phyloP scores from a whole-genome alignment of 2,888 invertebrate genomes.

The Scrobipalpa costella region DNA sequence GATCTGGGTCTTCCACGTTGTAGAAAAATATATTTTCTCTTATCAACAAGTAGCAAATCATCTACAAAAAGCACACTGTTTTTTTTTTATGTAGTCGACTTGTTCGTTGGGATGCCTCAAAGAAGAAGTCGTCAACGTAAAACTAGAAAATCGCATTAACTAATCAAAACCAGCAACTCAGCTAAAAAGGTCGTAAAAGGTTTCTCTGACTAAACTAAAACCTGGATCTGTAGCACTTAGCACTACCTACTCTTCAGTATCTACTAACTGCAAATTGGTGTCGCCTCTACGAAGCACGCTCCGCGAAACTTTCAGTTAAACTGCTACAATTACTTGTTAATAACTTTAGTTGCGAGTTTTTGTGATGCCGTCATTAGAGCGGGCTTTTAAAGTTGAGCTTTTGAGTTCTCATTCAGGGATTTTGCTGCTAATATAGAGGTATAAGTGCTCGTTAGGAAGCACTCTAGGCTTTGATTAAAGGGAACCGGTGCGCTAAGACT shows the following conservation, averaged over 20 bases:
- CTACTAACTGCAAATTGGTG: conserved; percentile 16
- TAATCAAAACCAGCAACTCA: too few species aligned
- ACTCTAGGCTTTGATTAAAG: neutral
- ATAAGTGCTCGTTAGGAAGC: conserved; percentile 8
- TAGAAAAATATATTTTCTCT: too few species aligned
- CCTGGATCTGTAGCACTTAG: neutral
- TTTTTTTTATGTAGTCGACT: too few species aligned
- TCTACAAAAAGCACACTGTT: too few species aligned
- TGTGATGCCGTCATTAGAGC: conserved; percentile 22
- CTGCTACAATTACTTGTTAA: conserved; percentile 24
- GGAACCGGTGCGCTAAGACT: neutral
- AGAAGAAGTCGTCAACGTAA: too few species aligned
- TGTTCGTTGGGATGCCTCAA: too few species aligned
- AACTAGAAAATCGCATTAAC: too few species aligned
- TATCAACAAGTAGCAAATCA: too few species aligned
- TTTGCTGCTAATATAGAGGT: neutral
- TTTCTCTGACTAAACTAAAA: neutral
- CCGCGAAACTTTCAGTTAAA: conserved; percentile 17
- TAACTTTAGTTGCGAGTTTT: conserved; percentile 25
- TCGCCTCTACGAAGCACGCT: conserved; percentile 15
- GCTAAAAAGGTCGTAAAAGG: neutral
- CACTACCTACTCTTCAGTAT: neutral
- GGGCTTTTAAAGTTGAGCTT: conserved; percentile 17
- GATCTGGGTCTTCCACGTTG: too few species aligned
- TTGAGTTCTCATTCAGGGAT: conserved; percentile 5